Conservation (phyloP, 2,113 vertebrate species). For the Chauna torquata region DNA sequence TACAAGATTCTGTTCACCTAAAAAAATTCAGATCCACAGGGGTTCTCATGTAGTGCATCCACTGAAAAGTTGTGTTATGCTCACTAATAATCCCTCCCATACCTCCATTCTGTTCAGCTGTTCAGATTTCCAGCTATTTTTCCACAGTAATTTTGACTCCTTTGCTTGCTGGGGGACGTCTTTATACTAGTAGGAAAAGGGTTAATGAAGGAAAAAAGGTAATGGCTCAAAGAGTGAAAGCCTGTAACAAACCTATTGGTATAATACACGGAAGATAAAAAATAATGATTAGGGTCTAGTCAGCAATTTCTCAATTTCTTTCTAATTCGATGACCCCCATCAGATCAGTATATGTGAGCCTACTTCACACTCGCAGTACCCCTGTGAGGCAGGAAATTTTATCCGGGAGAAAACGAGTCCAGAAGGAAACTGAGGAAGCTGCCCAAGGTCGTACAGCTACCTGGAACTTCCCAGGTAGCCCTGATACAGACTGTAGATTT, state of each 20-base stretch:
- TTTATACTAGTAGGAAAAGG: background rate
- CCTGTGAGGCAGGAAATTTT: background rate
- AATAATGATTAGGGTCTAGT: background rate
- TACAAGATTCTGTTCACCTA: background rate
- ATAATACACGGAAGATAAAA: background rate
- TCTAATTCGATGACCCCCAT: rapidly evolving
- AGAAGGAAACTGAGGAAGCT: background rate
- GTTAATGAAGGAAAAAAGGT: background rate
- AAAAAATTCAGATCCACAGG: background rate
- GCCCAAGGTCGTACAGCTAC: background rate
- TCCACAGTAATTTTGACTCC: background rate
- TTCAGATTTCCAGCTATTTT: background rate
- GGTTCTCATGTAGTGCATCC: background rate
- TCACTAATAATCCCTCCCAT: background rate
- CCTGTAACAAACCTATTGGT: background rate
- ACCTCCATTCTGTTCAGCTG: background rate
- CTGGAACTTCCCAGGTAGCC: background rate
- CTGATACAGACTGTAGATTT: background rate
- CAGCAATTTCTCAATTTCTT: background rate
- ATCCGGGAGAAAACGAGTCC: background rate
- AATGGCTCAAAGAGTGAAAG: background rate
- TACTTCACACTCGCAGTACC: background rate
- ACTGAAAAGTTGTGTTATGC: background rate
- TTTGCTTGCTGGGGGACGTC: background rate
- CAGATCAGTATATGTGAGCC: background rate